These are phyloP conservation scores for Paramormyrops hopkinsi DNA, from an alignment of 2,797 vertebrate genomes.

Conservation along the genomic window DNA sequence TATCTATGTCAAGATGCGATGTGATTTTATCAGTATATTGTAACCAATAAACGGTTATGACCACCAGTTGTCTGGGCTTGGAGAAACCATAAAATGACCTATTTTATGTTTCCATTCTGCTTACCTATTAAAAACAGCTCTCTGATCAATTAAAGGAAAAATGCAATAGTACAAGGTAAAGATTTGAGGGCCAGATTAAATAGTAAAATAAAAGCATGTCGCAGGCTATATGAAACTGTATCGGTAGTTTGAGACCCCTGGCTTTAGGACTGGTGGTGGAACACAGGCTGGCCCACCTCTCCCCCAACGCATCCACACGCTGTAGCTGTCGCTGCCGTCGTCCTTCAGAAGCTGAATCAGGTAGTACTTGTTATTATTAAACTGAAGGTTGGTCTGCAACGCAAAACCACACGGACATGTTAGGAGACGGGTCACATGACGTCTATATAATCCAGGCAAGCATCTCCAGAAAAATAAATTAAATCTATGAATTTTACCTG, in stretches of 20 bases:
- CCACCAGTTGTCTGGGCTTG: neutral
- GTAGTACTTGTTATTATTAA: conserved; percentile 90
- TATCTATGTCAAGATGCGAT: neutral
- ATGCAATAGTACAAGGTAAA: neutral
- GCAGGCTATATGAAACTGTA: neutral
- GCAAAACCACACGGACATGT: neutral
- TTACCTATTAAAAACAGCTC: neutral
- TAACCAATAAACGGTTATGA: neutral
- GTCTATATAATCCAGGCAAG: neutral
- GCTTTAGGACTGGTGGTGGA: neutral
- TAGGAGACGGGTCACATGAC: neutral
- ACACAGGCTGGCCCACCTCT: conserved; percentile 60
- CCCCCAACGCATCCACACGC: conserved; percentile 86
- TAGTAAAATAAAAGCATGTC: neutral
- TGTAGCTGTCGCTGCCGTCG: conserved; percentile 63
- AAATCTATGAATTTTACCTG: neutral
- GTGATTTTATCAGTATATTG: neutral
- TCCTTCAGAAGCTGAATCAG: conserved; percentile 81
- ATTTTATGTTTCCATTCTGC: neutral
- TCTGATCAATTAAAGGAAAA: neutral
- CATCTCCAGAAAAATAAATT: neutral
- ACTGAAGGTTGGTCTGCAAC: conserved; percentile 80
- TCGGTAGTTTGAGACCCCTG: neutral
- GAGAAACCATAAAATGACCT: neutral
- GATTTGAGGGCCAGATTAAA: neutral